Evolutionary conservation across 2,888 invertebrate species (phyloP).

Genomic region (Orthonychiurus folsomi): DNA sequence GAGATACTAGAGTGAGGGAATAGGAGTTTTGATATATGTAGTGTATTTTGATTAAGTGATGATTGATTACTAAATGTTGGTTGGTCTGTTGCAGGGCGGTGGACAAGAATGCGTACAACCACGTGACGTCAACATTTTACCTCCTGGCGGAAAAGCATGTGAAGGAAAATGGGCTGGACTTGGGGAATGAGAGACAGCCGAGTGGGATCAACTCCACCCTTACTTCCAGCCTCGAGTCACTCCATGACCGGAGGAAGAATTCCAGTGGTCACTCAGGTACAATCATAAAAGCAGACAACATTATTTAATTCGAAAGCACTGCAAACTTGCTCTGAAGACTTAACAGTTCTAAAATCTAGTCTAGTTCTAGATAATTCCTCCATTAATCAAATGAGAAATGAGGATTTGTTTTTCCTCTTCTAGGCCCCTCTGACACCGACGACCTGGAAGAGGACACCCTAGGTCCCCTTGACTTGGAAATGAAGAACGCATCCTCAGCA

Average conservation of each 20-base stretch:
- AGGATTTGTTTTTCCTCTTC: not conserved
- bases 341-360: too few species aligned
- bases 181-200: slow-evolving; percentile 23
- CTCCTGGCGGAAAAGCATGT: slow-evolving; percentile 88
- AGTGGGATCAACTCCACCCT: slow-evolving; percentile 40
- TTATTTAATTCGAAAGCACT: not conserved
- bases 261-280: slow-evolving; percentile 22
- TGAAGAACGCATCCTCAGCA: slow-evolving; percentile 15
- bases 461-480: slow-evolving; percentile 25
- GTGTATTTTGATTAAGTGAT: not conserved
- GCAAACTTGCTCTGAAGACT: too few species aligned
- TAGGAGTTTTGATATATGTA: slow-evolving; percentile 7
- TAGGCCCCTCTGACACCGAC: slow-evolving; percentile 24
- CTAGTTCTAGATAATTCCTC: too few species aligned
- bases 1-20: slow-evolving; percentile 72
- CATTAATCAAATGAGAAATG: not conserved
- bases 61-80: not conserved
- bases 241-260: slow-evolving; percentile 32
- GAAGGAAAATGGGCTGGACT: slow-evolving; percentile 49
- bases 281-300: too few species aligned
- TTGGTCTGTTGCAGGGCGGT: slow-evolving; percentile 58
- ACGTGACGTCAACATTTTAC: slow-evolving; percentile 97
- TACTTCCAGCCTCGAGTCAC: slow-evolving; percentile 29
- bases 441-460: slow-evolving; percentile 25
- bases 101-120: slow-evolving; percentile 93